A percentile compares a stretch with the other conserved stretches of the same genome.
Evolutionary conservation across 1,140 invertebrate genomes (phyloP).

Genomic region (Hydropsyche tenuis): DNA sequence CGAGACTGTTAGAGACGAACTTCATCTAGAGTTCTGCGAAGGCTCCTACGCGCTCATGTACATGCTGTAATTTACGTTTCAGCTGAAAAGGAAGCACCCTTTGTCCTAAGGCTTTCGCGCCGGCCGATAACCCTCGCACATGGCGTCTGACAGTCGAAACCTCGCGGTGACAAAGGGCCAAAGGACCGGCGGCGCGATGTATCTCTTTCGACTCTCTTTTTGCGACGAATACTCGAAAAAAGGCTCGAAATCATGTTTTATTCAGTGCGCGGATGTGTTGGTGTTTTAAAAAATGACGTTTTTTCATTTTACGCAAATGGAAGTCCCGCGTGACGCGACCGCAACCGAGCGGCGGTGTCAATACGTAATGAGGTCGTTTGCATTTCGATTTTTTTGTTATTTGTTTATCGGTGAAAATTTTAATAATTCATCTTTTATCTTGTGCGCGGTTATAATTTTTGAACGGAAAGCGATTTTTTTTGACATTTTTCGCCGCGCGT

Average conservation of each 20-base stretch:
- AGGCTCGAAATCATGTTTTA: not conserved
- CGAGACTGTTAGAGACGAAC: not conserved
- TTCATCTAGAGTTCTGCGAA: not conserved
- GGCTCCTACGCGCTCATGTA: no score
- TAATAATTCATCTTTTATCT: no score
- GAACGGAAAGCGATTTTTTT: no score
- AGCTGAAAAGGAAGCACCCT: slow-evolving; percentile 7
- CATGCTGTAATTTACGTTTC: not conserved
- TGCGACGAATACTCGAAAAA: not conserved
- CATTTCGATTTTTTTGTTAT: not conserved
- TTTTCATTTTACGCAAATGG: no score
- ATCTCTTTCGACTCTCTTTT: slow-evolving; percentile 10
- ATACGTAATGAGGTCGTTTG: not conserved
- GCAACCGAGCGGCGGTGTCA: no score
- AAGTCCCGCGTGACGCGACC: no score
- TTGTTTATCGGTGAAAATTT: no score
- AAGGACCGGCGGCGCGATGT: slow-evolving; percentile 26
- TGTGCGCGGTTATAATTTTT: no score
- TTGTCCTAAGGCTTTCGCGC: not conserved
- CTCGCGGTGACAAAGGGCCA: slow-evolving; percentile 31
- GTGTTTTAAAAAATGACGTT: no score
- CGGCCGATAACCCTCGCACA: slow-evolving; percentile 30
- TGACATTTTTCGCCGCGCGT: no score
- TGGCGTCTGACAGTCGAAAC: slow-evolving; percentile 26
- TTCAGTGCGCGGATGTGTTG: no score